Conservation (phyloP, 2,797 vertebrate genomes). For the Morelia viridis region DNA sequence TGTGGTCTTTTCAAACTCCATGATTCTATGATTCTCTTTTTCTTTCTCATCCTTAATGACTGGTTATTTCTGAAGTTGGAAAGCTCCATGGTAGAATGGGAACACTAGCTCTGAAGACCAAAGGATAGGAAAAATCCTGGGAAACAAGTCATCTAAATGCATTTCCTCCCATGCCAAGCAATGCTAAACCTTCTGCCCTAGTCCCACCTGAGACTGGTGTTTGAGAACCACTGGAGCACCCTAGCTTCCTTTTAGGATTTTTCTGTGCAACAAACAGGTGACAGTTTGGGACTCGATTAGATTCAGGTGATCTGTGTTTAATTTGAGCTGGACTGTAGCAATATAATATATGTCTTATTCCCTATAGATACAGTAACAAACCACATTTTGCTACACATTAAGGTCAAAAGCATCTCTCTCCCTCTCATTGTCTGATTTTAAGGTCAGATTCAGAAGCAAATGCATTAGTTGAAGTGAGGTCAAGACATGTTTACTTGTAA, state of each 20-base stretch:
- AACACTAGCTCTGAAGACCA: neutral
- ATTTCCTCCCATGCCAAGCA: neutral
- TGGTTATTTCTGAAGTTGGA: no score
- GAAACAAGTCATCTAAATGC: neutral
- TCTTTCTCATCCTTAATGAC: no score
- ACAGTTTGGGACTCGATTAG: neutral
- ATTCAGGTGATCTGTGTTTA: neutral
- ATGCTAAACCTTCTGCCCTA: neutral
- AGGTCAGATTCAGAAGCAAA: neutral
- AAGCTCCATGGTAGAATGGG: no score
- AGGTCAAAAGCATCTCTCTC: neutral
- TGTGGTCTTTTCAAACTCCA: no score
- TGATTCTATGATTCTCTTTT: no score
- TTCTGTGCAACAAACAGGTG: neutral
- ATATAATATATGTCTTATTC: neutral
- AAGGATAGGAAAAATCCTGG: neutral
- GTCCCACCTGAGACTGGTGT: neutral
- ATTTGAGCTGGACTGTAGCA: neutral
- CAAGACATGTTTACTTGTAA: neutral
- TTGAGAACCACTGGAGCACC: neutral
- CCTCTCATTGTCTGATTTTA: neutral
- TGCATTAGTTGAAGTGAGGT: neutral
- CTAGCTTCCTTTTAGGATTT: neutral
- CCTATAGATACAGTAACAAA: neutral
- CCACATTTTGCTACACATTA: neutral